Evolutionary conservation across 35 echinoderm and acorn worm species (phyloP).

Genomic region (Ptychodera flava): DNA sequence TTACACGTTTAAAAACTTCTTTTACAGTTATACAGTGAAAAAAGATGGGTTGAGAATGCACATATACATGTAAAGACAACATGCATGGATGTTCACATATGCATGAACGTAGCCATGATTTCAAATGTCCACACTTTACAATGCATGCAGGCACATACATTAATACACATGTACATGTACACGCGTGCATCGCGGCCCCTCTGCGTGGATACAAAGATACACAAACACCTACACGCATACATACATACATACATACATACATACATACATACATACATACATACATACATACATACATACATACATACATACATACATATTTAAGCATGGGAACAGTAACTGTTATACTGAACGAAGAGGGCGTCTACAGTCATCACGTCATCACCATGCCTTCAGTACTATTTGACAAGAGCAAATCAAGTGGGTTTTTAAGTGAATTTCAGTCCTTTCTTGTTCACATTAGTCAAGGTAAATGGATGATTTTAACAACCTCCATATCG

Average conservation of each 20-base stretch:
- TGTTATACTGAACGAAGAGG: too few relatives aligned
- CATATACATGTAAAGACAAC: too few relatives aligned
- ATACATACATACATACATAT: background rate
- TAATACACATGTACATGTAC: background rate
- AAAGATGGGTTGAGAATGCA: too few relatives aligned
- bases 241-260: background rate
- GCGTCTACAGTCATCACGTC: too few relatives aligned
- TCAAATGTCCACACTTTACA: too few relatives aligned
- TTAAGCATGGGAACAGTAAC: background rate
- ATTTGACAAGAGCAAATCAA: too few relatives aligned
- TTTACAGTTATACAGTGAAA: too few relatives aligned
- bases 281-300: slow-evolving; percentile 2
- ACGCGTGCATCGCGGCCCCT: background rate
- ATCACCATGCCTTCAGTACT: background rate
- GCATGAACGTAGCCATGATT: too few relatives aligned
- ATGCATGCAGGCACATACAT: background rate
- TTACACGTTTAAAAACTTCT: too few relatives aligned
- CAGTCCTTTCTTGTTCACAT: background rate
- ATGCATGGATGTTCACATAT: too few relatives aligned
- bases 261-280: background rate
- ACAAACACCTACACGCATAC: background rate
- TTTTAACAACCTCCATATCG: too few relatives aligned
- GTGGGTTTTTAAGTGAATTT: background rate
- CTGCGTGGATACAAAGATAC: background rate
- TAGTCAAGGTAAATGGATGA: background rate